Conservation (phyloP, 1,140 invertebrate genomes). For the Coenobita brevimanus region DNA sequence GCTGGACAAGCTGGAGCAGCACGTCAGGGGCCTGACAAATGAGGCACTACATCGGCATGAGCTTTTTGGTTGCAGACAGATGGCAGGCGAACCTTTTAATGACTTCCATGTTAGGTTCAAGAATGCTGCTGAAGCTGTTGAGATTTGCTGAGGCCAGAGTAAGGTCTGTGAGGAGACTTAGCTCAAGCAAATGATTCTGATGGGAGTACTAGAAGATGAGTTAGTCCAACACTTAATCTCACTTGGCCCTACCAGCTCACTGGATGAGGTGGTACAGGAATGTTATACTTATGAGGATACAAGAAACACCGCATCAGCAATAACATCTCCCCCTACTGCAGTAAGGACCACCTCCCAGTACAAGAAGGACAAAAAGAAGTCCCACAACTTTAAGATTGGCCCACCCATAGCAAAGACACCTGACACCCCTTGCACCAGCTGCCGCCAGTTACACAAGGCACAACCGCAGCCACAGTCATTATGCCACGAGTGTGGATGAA, state of each 20-base stretch:
- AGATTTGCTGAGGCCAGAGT: not conserved
- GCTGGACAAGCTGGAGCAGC: not conserved
- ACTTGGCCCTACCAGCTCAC: not conserved
- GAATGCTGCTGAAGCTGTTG: not conserved
- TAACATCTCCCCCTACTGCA: not conserved
- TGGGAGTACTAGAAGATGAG: not conserved
- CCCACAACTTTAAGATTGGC: too few relatives aligned
- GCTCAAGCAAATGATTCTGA: not conserved
- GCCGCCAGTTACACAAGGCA: too few relatives aligned
- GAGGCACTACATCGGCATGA: not conserved
- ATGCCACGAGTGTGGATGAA: too few relatives aligned
- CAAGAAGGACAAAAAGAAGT: not conserved
- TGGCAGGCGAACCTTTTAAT: not conserved
- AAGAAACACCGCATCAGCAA: not conserved
- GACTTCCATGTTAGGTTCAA: not conserved
- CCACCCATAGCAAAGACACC: too few relatives aligned
- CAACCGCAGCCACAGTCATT: too few relatives aligned
- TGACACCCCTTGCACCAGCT: too few relatives aligned
- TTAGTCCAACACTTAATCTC: not conserved
- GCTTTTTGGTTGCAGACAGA: too few relatives aligned
- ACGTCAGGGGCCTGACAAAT: not conserved
- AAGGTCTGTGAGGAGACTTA: conserved; percentile 5
- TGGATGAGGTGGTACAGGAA: not conserved
- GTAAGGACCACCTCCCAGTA: not conserved
- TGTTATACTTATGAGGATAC: too few relatives aligned